A percentile compares a stretch with the other conserved stretches of the same genome.
Conservation (phyloP, 2,888 invertebrate species). For the Macropis europaea region DNA sequence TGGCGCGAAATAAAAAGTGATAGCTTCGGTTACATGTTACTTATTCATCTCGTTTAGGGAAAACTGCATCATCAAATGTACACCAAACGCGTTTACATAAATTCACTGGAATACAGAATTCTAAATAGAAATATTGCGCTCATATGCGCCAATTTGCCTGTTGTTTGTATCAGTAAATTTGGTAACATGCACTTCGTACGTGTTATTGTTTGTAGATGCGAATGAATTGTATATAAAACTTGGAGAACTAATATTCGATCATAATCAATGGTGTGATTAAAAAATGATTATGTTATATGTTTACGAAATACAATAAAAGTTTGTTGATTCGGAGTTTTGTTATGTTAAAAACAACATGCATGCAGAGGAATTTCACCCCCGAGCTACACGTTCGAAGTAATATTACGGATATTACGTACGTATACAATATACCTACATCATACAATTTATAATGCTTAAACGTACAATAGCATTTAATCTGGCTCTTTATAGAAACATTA, state of each 20-base stretch:
- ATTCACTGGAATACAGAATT: slow-evolving; percentile 2
- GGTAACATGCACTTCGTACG: not conserved
- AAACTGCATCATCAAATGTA: slow-evolving; percentile 9
- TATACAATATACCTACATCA: not conserved
- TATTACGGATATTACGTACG: not conserved
- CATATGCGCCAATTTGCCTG: not conserved
- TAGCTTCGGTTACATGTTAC: slow-evolving; percentile 55
- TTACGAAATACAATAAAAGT: not conserved
- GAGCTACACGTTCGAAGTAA: not conserved
- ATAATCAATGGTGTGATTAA: slow-evolving; percentile 7
- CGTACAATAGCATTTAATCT: slow-evolving; percentile 30
- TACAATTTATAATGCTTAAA: not conserved
- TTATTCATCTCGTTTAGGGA: slow-evolving; percentile 45
- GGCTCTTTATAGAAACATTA: slow-evolving; percentile 33
- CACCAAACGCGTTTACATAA: not conserved
- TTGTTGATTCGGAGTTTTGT: not conserved
- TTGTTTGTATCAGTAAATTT: not conserved
- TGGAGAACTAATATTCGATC: not conserved
- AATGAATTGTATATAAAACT: not conserved
- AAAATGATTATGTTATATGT: slow-evolving; percentile 3
- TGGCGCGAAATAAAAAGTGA: slow-evolving; percentile 50
- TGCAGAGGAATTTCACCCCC: not conserved
- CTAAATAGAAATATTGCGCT: slow-evolving; percentile 4
- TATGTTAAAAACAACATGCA: not conserved
- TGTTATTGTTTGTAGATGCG: not conserved